Base-by-base conservation (phyloP, 2,113 vertebrate species). In the Nesoenas mayeri region DNA sequence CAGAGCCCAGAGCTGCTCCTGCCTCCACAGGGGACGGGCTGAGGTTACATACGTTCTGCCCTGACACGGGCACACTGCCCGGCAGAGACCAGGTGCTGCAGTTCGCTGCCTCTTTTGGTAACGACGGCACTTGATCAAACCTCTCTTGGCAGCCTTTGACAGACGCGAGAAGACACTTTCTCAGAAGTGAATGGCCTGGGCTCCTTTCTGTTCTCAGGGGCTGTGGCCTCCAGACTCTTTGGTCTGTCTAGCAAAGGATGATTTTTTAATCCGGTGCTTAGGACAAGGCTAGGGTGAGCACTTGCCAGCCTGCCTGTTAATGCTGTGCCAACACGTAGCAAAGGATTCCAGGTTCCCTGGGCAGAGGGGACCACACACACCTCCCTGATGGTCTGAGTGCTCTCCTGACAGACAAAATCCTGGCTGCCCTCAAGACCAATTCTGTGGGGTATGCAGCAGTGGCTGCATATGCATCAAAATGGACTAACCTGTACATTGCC, bases 21-120 rank as follows among this genome's bases (percentile, higher is more conserved):
- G 1, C 47, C 29, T 79, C 12, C 7, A 1, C 2, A 9, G 58
- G 31, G 58, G 6, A 18, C 2, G 0, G 88, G 50, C 81, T 88
- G 94, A 62, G 85, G 81, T 93, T 85, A 54, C 32, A 22, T 32
- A 32, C 6, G 1, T 8, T 38, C 74, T 75, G 84, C 31, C 91
- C 69, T 64, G 21, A 60, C 81, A 15, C 38, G 38, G 96, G 86
- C 93, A 65, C 15, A 0, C 36, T 91, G 89, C 77, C 78, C 5
- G 0, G 18, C 40, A 29, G 50, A 32, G 70, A 62, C 82, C 90
- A 94, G 92, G 94, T 94, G 94, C 85, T 94, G 92, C 71, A 50
- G 44, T 61, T 94, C 0, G 0, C 85, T 93, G 58, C 92, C 88
- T 93, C 88, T 94, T 96, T 94, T 93, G 88, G 88, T 88, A 65